These are phyloP conservation scores for Eulemur macaco DNA, from an alignment of 2,113 vertebrate species.

Conservation along the genomic window DNA sequence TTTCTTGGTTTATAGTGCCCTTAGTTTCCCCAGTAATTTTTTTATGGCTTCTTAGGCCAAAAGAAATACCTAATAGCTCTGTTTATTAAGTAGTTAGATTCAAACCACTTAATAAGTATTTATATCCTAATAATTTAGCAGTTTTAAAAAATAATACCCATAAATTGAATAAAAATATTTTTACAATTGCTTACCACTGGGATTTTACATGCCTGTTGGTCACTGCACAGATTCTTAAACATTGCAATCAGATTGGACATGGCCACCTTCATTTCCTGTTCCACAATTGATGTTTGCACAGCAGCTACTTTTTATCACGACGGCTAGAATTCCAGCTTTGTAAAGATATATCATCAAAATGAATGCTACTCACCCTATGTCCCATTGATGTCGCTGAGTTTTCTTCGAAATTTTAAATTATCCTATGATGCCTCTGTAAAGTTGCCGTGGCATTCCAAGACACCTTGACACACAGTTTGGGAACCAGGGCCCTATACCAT, in stretches of 20 bases:
- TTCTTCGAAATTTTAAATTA: conserved; percentile 27
- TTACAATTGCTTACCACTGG: neutral
- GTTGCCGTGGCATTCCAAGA: neutral
- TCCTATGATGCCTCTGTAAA: neutral
- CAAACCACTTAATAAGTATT: neutral
- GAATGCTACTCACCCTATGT: neutral
- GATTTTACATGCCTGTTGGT: neutral
- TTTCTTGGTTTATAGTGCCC: neutral
- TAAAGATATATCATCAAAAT: neutral
- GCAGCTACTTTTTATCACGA: neutral
- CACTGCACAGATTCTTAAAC: neutral
- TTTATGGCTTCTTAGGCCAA: neutral
- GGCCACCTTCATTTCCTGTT: neutral
- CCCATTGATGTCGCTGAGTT: neutral
- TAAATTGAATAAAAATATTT: neutral
- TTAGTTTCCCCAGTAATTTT: conserved; percentile 32
- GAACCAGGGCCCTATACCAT: neutral
- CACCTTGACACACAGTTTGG: neutral
- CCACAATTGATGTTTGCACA: neutral
- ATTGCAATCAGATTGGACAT: neutral
- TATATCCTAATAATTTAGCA: neutral
- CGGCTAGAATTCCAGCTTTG: neutral
- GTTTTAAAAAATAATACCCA: neutral
- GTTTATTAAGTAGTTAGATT: neutral
- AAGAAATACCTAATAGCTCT: neutral